Percentiles rank a stretch among this genome's conserved stretches.
These are phyloP conservation scores for Tinamus major DNA, from an alignment of 2,797 vertebrate genomes.

Conservation along the genomic window DNA sequence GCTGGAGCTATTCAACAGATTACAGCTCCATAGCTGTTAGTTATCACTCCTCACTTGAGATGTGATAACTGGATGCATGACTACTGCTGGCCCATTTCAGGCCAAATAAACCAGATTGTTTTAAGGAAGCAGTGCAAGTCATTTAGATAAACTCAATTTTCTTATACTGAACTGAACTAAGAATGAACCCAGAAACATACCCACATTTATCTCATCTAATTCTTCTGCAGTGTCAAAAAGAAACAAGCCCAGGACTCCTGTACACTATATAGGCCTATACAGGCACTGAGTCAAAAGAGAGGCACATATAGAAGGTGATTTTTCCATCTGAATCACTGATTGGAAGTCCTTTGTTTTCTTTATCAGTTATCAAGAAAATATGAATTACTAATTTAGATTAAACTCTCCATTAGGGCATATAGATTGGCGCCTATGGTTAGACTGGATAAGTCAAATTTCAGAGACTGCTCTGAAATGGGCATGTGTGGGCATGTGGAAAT, in stretches of 20 bases:
- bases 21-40: constrained; percentile 34
- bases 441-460: not conserved
- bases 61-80: constrained; percentile 42
- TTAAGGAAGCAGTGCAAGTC: constrained; percentile 7
- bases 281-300: not conserved
- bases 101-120: constrained; percentile 44
- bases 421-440: not conserved
- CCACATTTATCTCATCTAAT: not conserved
- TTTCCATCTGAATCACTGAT: not conserved
- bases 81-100: constrained; percentile 36
- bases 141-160: constrained; percentile 38
- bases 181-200: constrained; percentile 23
- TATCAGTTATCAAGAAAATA: not conserved
- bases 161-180: constrained; percentile 36
- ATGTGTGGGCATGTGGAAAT: not conserved
- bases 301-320: not conserved
- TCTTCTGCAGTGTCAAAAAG: not conserved
- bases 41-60: constrained; percentile 40
- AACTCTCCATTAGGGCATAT: not conserved
- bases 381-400: not conserved
- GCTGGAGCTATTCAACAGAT: constrained; percentile 43
- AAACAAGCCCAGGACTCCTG: not conserved
- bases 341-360: not conserved
- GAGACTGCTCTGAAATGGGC: not conserved
- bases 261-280: not conserved